Evolutionary conservation across 2,797 vertebrate genomes (phyloP).

Genomic region (Gallinago solitaria): DNA sequence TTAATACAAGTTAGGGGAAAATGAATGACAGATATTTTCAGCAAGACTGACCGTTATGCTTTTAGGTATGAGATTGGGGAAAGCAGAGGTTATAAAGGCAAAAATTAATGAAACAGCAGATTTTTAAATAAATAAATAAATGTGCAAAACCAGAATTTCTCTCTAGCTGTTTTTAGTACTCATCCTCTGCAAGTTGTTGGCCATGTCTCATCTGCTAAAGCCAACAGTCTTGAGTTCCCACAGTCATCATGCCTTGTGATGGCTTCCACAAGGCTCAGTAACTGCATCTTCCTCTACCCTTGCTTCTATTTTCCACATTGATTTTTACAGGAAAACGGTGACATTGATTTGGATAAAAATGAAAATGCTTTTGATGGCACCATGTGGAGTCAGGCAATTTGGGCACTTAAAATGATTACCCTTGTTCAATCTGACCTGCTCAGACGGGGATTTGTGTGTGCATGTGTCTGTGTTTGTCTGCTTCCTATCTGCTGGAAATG

Average conservation of each 20-base stretch:
- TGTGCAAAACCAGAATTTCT: not conserved
- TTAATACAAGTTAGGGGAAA: not conserved
- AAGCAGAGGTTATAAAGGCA: not conserved
- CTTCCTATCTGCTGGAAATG: not conserved
- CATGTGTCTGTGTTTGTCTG: not conserved
- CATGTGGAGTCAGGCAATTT: constrained; percentile 31
- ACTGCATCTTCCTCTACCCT: not conserved
- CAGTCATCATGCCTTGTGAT: not conserved
- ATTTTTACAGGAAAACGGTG: constrained; percentile 35
- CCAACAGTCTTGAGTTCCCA: not conserved
- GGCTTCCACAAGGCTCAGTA: not conserved
- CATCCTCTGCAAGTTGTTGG: not conserved
- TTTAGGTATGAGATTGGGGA: not conserved
- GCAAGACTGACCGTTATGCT: not conserved
- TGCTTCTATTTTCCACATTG: not conserved
- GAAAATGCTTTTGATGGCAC: constrained; percentile 49
- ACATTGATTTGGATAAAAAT: constrained; percentile 57
- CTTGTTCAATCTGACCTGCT: constrained; percentile 6
- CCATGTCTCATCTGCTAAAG: not conserved
- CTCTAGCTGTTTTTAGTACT: not conserved
- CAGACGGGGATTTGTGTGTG: not conserved
- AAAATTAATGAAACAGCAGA: not conserved
- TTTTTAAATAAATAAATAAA: not conserved
- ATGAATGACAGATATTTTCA: not conserved
- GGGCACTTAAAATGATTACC: constrained; percentile 38